Conservation (phyloP, 2,797 vertebrate species). For the Gobionotothen gibberifrons region DNA sequence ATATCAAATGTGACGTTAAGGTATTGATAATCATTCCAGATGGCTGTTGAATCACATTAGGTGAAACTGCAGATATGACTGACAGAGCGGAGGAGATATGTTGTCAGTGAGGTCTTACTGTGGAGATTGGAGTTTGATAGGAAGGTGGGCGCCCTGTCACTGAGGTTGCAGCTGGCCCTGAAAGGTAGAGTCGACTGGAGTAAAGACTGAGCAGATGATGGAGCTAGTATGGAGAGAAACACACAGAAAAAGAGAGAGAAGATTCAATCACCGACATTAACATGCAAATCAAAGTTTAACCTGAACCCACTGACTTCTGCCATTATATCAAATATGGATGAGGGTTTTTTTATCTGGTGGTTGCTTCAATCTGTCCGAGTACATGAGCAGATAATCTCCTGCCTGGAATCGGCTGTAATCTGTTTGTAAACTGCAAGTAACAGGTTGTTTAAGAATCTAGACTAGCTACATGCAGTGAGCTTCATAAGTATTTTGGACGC, state of each 20-base stretch:
- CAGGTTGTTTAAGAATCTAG: slow-evolving; percentile 62
- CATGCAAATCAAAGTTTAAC: slow-evolving; percentile 17
- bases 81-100: slow-evolving; percentile 1
- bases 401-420: slow-evolving; percentile 61
- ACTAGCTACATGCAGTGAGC: slow-evolving; percentile 44
- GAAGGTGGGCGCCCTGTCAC: slow-evolving; percentile 84
- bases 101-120: slow-evolving; percentile 76
- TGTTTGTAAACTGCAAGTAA: slow-evolving; percentile 52
- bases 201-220: slow-evolving; percentile 67
- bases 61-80: slow-evolving; percentile 8
- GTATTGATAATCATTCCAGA: slow-evolving; percentile 1
- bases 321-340: slow-evolving; percentile 19
- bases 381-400: slow-evolving; percentile 54
- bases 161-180: slow-evolving; percentile 73
- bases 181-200: slow-evolving; percentile 70
- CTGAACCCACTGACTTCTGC: neutral
- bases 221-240: slow-evolving; percentile 66
- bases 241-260: slow-evolving; percentile 15
- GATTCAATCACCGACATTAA: neutral
- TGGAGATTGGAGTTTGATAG: slow-evolving; percentile 79
- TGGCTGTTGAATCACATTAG: neutral
- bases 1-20: neutral
- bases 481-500: slow-evolving; percentile 37
- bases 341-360: neutral
- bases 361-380: slow-evolving; percentile 52